Conservation (phyloP, 2,888 invertebrate genomes). For the Drosophila borborema region DNA sequence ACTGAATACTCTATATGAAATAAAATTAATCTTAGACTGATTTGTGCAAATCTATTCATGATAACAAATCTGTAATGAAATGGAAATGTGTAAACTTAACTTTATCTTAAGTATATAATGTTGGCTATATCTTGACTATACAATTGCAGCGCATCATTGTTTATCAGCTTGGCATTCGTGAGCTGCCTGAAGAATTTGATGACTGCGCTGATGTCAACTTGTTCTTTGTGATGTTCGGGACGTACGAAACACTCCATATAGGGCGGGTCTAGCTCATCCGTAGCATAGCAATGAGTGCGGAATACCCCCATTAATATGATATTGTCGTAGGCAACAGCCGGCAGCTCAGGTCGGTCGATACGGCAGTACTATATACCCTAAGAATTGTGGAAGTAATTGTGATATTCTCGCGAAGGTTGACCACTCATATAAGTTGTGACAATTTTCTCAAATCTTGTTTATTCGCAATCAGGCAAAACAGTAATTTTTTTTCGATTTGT, state of each 20-base stretch:
- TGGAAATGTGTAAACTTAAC: neutral
- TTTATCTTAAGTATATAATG: neutral
- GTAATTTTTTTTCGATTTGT: neutral
- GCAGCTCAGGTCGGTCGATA: neutral
- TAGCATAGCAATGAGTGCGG: constrained; percentile 37
- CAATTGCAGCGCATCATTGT: constrained; percentile 1
- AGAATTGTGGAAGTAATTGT: neutral
- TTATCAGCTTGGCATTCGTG: neutral
- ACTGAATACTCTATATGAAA: constrained; percentile 3
- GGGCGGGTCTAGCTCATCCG: constrained; percentile 14
- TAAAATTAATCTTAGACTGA: neutral
- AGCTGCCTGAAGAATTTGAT: constrained; percentile 12
- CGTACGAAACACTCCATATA: constrained; percentile 27
- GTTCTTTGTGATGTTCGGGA: constrained; percentile 50
- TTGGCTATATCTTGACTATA: neutral
- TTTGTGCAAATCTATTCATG: no score
- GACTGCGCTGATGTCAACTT: constrained; percentile 51
- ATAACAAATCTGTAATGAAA: neutral
- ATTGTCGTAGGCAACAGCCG: constrained; percentile 38
- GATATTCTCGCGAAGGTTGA: constrained; percentile 9
- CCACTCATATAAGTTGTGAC: neutral
- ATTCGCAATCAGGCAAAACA: constrained; percentile 1
- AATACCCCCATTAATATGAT: constrained; percentile 45
- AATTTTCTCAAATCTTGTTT: neutral
- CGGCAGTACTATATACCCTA: constrained; percentile 7